Conservation (phyloP, 2,113 vertebrate genomes). For the Eclectus roratus region DNA sequence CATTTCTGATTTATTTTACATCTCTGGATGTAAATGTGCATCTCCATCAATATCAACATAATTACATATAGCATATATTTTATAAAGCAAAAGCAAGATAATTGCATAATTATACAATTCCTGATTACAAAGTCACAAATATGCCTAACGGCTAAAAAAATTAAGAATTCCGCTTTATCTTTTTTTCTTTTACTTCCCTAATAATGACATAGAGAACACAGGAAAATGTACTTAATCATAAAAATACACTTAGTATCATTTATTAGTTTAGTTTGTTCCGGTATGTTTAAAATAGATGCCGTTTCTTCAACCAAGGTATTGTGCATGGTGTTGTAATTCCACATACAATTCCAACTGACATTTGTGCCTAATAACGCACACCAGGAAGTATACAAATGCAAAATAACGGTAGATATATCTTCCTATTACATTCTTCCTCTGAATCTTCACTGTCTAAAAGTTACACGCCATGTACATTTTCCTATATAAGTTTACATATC, state of each 20-base stretch:
- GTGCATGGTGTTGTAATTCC: not conserved
- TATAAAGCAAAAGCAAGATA: not conserved
- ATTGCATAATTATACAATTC: not conserved
- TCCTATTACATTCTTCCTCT: not conserved
- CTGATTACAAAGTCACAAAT: not conserved
- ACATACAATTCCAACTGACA: not conserved
- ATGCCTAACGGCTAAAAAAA: not conserved
- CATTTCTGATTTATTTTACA: not conserved
- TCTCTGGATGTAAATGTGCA: not conserved
- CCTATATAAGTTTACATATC: not conserved
- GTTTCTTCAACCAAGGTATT: not conserved
- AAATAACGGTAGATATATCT: not conserved
- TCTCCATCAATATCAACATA: not conserved
- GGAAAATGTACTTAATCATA: not conserved
- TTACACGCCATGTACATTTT: not conserved
- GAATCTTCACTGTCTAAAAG: not conserved
- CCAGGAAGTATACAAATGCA: not conserved
- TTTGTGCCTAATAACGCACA: rapidly evolving
- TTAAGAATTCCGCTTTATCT: not conserved
- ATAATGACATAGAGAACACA: not conserved
- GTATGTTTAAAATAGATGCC: not conserved
- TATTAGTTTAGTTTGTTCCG: not conserved
- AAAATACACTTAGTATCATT: not conserved
- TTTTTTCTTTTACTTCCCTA: not conserved
- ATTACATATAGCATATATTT: not conserved